A percentile compares a stretch with the other conserved stretches of the same genome.
phyloP scores from a whole-genome alignment of 2,113 vertebrate genomes.

The Gila orcuttii region DNA sequence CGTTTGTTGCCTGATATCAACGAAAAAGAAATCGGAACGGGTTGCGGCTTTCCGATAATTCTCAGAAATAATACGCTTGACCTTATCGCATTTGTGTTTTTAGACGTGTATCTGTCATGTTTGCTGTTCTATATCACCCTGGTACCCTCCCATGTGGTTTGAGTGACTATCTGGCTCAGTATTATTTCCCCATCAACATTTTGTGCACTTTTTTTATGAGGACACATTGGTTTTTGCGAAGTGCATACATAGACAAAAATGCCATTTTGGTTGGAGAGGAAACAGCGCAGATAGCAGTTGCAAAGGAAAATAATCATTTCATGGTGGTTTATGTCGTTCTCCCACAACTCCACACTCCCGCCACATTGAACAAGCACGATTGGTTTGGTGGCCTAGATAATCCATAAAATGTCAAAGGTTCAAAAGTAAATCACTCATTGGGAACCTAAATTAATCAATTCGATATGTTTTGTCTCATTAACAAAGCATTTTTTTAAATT shows the following conservation, averaged over 20 bases:
- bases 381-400: background rate
- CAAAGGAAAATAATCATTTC: constrained; percentile 69
- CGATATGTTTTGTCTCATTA: background rate
- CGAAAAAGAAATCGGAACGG: constrained; percentile 68
- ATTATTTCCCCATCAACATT: constrained; percentile 56
- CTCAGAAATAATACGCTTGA: constrained; percentile 74
- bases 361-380: constrained; percentile 18
- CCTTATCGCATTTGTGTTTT: constrained; percentile 66
- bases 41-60: constrained; percentile 69
- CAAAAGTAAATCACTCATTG: background rate
- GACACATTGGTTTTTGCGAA: constrained; percentile 55
- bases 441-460: background rate
- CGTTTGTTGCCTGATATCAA: constrained; percentile 56
- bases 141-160: constrained; percentile 62
- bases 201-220: constrained; percentile 59
- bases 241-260: constrained; percentile 71
- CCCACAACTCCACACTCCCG: constrained; percentile 60
- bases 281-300: constrained; percentile 64
- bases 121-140: constrained; percentile 57
- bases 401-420: constrained; percentile 21
- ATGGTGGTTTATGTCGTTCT: constrained; percentile 68
- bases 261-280: constrained; percentile 57
- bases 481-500: background rate
- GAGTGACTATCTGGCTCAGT: constrained; percentile 36
- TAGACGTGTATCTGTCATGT: constrained; percentile 38